Percentiles rank a stretch among this genome's conserved stretches.
Evolutionary conservation across 2,797 vertebrate species (phyloP).

Genomic region (Peromyscus eremicus): DNA sequence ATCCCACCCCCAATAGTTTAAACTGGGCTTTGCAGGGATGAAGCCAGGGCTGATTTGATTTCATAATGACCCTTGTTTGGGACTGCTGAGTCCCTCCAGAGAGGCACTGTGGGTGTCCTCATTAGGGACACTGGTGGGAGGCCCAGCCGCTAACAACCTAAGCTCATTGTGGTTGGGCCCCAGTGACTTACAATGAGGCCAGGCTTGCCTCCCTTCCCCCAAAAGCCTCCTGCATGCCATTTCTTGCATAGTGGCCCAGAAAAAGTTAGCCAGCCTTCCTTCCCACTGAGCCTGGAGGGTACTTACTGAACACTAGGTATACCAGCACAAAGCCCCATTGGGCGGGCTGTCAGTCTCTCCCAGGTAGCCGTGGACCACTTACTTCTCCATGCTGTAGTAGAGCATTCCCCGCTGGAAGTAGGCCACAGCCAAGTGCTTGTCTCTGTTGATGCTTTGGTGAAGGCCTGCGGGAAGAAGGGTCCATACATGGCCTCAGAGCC

Average conservation of each 20-base stretch:
- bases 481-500: not conserved
- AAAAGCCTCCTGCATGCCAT: rapidly evolving
- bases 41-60: not conserved
- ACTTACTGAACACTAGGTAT: not conserved
- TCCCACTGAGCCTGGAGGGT: not conserved
- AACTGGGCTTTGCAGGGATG: not conserved
- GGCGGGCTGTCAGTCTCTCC: not conserved
- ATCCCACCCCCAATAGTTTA: not conserved
- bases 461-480: slow-evolving; percentile 89
- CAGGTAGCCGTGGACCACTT: slow-evolving; percentile 79
- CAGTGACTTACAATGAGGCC: too few species aligned
- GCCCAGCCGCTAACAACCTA: not conserved
- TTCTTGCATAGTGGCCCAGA: not conserved
- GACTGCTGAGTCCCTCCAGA: not conserved
- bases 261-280: not conserved
- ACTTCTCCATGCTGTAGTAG: slow-evolving; percentile 93
- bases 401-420: slow-evolving; percentile 97
- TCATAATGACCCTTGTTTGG: not conserved
- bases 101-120: rapidly evolving
- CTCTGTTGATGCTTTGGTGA: slow-evolving; percentile 94
- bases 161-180: rapidly evolving
- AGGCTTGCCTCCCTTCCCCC: not conserved
- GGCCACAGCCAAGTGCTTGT: slow-evolving; percentile 96
- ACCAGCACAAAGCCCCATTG: rapidly evolving
- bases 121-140: rapidly evolving